phyloP scores from a whole-genome alignment of 2,797 vertebrate species.

The Acipenser oxyrinchus region DNA sequence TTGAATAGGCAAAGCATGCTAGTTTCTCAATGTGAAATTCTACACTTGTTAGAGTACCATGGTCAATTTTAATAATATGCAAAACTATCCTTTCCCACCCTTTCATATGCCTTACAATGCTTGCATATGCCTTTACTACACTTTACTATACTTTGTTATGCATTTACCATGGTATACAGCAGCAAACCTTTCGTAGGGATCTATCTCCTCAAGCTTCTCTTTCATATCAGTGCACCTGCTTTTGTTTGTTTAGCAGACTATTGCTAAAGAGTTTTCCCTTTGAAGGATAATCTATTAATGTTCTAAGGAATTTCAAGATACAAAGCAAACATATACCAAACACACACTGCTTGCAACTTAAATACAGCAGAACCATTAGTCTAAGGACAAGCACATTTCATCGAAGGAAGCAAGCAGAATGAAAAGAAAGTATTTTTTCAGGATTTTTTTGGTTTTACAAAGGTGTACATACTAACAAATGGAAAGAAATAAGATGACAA shows the following conservation, averaged over 20 bases:
- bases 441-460: conserved; percentile 56
- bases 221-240: neutral
- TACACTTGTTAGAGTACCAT: too few relatives aligned
- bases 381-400: conserved; percentile 37
- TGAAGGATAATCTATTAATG: neutral
- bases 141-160: too few relatives aligned
- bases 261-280: neutral
- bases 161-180: too few relatives aligned
- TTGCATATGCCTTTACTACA: too few relatives aligned
- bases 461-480: conserved; percentile 83
- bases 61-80: too few relatives aligned
- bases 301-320: conserved; percentile 17
- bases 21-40: too few relatives aligned
- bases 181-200: too few relatives aligned
- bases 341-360: conserved; percentile 12
- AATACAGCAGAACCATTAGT: conserved; percentile 31
- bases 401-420: conserved; percentile 32
- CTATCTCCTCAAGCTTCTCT: neutral
- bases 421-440: conserved; percentile 20
- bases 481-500: conserved; percentile 84
- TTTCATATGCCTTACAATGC: too few relatives aligned
- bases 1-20: too few relatives aligned
- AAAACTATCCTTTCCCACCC: too few relatives aligned
- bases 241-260: neutral
- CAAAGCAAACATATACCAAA: conserved; percentile 24